phyloP scores from a whole-genome alignment of 2,113 vertebrate species.

The Bettongia penicillata region DNA sequence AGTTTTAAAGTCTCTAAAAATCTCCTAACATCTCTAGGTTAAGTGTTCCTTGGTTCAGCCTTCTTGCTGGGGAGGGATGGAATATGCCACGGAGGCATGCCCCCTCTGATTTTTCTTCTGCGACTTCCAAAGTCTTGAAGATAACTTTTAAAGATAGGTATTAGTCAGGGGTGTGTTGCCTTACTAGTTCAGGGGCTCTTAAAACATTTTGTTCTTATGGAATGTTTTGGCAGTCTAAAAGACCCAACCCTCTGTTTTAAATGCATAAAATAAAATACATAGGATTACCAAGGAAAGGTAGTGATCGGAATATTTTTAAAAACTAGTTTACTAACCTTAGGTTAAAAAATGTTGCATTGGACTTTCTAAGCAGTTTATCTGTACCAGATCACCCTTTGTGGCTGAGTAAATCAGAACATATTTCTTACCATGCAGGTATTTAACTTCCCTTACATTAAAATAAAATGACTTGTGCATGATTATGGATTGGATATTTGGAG shows the following conservation, averaged over 20 bases:
- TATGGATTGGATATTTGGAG: neutral
- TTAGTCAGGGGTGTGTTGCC: neutral
- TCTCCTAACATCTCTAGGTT: neutral
- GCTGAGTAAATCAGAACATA: neutral
- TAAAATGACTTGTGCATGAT: neutral
- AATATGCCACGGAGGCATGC: neutral
- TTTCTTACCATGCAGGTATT: neutral
- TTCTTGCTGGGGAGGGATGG: neutral
- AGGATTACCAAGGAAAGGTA: neutral
- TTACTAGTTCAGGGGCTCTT: neutral
- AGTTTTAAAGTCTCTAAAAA: neutral
- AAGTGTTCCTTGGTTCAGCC: neutral
- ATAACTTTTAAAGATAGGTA: neutral
- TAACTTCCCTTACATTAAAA: neutral
- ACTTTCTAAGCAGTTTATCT: neutral
- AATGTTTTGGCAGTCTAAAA: neutral
- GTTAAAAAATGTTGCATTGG: neutral
- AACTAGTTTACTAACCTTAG: neutral
- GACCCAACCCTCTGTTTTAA: neutral
- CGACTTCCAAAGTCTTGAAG: neutral
- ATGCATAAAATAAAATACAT: neutral
- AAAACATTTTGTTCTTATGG: neutral
- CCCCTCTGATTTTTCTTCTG: neutral
- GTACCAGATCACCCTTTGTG: neutral
- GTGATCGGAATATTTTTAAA: neutral